A percentile compares a stretch with the other conserved stretches of the same genome.
These are phyloP conservation scores for Chanos chanos DNA, from an alignment of 2,797 vertebrate genomes.

Conservation along the genomic window DNA sequence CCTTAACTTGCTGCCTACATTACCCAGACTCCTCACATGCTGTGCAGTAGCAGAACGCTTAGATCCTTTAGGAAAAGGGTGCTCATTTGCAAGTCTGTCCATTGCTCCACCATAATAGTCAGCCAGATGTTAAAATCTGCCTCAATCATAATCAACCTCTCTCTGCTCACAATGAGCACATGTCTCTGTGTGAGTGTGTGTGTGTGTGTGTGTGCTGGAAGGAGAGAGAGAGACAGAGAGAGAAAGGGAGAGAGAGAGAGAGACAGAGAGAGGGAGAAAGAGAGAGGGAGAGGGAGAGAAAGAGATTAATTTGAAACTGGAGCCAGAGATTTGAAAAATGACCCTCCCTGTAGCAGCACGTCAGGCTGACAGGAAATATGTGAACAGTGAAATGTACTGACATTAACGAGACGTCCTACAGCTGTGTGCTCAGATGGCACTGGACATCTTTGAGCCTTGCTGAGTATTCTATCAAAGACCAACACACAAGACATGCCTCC, in stretches of 20 bases:
- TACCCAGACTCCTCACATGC: conserved; percentile 60
- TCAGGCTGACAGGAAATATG: conserved; percentile 42
- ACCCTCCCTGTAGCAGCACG: conserved; percentile 38
- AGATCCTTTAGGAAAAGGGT: conserved; percentile 61
- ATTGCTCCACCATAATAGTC: conserved; percentile 56
- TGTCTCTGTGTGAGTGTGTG: background rate
- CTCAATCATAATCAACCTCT: conserved; percentile 45
- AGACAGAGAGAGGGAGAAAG: background rate
- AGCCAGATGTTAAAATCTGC: conserved; percentile 46
- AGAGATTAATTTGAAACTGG: conserved; percentile 5
- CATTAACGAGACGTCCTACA: conserved; percentile 42
- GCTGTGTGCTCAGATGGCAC: conserved; percentile 21
- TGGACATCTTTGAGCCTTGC: no score
- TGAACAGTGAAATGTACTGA: conserved; percentile 28
- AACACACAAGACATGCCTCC: background rate
- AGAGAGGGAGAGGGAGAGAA: conserved; percentile 4
- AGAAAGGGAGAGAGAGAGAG: background rate
- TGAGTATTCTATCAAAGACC: no score
- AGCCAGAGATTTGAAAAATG: conserved; percentile 42
- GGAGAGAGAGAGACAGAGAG: background rate
- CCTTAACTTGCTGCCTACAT: conserved; percentile 64
- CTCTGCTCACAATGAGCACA: conserved; percentile 39
- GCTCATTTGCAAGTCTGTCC: conserved; percentile 56
- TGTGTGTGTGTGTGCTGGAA: background rate
- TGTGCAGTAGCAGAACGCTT: background rate